Evolutionary conservation across 2,888 invertebrate species (phyloP), one percentile per base, ranked within the genome.

Genomic region (Panzeria rudis): DNA sequence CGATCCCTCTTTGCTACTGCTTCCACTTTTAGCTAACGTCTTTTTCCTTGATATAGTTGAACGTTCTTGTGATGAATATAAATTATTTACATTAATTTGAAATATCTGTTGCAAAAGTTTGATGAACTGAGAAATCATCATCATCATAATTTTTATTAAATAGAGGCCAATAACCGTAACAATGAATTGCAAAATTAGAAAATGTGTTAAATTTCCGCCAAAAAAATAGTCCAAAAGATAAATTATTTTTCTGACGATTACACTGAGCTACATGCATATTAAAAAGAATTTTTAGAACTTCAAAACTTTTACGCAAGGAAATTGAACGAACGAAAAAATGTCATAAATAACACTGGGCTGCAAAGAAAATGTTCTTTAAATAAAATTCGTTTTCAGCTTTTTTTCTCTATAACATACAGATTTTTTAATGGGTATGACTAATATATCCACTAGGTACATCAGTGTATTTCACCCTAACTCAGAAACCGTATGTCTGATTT

Each of bases 151-250:
- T 77, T 44, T 44, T 47, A 25, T 62, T 38, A 62, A 84, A 75
- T 79, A 80, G 17, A 80, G 69, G 80, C 47, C 75, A 84, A 84
- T 66, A 76, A 84, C 76, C 84, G 59, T 75, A 75, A 71, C 73
- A 52, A 35, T 8, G 8, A 66, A 23, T 54, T 41, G 11, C 8
- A 71, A 11, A n/a, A 20, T 52, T 68, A 35, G 23, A 52, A 75
- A 66, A 66, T 76, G 23, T 56, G 54, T 64, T 54, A 64, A 75
- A 75, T 35, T 32, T 17, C 59, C 56, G 44, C 15, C 72, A 75
- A 59, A 59, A 8, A 41, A 47, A 3, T 32, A 41, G 25, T 41
- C 38, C 2, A 44, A 47, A 32, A 50, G 17, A 41, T 62, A 38
- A 54, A n/a, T 64, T 32, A 35, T 50, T 35, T 38, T 52, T 4